Evolutionary conservation across 2,113 vertebrate species (phyloP).

Genomic region (Galemys pyrenaicus): DNA sequence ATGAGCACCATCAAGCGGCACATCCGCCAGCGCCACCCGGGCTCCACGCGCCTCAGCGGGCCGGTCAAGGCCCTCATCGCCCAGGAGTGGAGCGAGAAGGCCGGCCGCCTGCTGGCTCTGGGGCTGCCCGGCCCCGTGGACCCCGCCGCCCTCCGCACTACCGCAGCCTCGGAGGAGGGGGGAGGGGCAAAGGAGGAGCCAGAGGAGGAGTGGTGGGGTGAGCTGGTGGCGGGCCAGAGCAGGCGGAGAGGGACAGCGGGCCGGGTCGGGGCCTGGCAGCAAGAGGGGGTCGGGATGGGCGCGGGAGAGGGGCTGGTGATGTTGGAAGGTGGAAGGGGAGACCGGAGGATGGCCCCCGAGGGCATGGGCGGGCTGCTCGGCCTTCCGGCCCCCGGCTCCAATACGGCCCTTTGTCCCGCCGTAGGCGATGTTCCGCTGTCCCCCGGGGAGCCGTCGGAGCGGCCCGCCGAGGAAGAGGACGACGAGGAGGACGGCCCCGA

Average conservation of each 20-base stretch:
- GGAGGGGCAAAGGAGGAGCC: neutral
- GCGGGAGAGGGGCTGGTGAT: neutral
- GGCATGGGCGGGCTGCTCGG: neutral
- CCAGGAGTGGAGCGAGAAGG: constrained; percentile 91
- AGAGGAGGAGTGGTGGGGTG: neutral
- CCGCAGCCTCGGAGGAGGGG: constrained; percentile 24
- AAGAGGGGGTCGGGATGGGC: neutral
- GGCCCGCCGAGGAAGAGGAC: constrained; percentile 56
- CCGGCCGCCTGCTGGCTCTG: constrained; percentile 69
- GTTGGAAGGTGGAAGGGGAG: neutral
- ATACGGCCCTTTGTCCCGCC: constrained; percentile 22
- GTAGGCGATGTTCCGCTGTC: constrained; percentile 65
- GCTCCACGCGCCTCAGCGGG: constrained; percentile 87
- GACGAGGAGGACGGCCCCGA: constrained; percentile 70
- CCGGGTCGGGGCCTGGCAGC: neutral
- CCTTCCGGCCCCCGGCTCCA: neutral
- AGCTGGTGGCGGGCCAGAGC: neutral
- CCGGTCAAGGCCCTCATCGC: constrained; percentile 87
- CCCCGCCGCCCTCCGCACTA: neutral
- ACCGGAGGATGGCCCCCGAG: accelerated
- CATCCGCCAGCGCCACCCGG: constrained; percentile 92
- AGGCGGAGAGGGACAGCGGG: neutral
- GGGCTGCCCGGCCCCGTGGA: constrained; percentile 60
- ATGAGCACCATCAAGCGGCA: constrained; percentile 91
- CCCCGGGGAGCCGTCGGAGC: constrained; percentile 52